A percentile compares a stretch with the other conserved stretches of the same genome.
Evolutionary conservation across 1,140 invertebrate species (phyloP).

Genomic region (Pissodes strobi): DNA sequence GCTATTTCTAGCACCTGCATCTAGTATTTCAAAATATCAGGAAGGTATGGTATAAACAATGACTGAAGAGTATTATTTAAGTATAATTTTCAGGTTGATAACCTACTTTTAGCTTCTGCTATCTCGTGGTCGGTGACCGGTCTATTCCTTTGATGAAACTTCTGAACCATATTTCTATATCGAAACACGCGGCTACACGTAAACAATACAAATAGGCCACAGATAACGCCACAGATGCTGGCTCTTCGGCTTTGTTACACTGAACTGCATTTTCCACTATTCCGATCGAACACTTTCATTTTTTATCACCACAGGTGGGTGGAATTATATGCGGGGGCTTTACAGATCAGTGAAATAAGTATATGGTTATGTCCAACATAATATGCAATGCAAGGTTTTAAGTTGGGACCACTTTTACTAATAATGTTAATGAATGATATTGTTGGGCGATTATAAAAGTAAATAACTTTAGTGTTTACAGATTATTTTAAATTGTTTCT

Average conservation of each 20-base stretch:
- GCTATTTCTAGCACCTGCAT: no score
- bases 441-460: no score
- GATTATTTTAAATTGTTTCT: no score
- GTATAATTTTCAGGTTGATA: neutral
- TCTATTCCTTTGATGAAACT: constrained; percentile 11
- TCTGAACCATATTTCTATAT: constrained; percentile 16
- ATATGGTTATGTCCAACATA: no score
- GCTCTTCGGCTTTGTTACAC: neutral
- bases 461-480: no score
- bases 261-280: constrained; percentile 6
- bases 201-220: neutral
- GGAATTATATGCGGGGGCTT: neutral
- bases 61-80: no score
- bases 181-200: neutral
- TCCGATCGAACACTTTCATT: constrained; percentile 2
- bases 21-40: no score
- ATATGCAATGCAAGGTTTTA: no score
- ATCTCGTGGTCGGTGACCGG: constrained; percentile 25
- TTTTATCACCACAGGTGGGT: constrained; percentile 11
- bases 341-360: neutral
- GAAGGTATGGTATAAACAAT: no score
- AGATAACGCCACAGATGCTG: no score
- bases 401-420: no score
- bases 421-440: no score
- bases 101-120: constrained; percentile 22